phyloP scores from a whole-genome alignment of 1,140 invertebrate species.

The Phenacoccus solenopsis region DNA sequence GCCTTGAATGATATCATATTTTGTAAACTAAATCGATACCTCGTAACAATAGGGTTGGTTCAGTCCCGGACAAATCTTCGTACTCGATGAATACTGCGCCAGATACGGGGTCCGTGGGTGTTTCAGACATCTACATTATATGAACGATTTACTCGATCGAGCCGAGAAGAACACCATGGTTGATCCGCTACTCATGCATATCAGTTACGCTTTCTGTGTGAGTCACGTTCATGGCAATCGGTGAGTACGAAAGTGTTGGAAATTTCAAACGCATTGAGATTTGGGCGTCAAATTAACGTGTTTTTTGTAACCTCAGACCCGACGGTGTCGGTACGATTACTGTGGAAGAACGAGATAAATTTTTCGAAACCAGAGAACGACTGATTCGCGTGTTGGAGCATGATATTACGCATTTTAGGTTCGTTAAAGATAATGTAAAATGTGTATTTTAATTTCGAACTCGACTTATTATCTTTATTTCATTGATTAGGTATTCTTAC shows the following conservation, averaged over 20 bases:
- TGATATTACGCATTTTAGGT: slow-evolving; percentile 98
- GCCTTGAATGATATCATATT: not conserved
- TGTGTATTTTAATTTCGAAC: too few species aligned
- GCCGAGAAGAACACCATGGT: slow-evolving; percentile 92
- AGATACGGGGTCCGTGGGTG: slow-evolving; percentile 94
- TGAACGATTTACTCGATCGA: slow-evolving; percentile 88
- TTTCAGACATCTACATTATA: slow-evolving; percentile 88
- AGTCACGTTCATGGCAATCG: slow-evolving; percentile 96
- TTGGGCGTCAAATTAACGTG: too few species aligned
- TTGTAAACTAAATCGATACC: not conserved
- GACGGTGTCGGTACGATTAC: slow-evolving; percentile 97
- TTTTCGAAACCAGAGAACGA: slow-evolving; percentile 92
- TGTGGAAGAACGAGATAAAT: slow-evolving; percentile 94
- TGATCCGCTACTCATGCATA: slow-evolving; percentile 96
- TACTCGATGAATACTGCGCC: slow-evolving; percentile 96
- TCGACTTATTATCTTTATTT: not conserved
- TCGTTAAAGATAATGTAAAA: slow-evolving; percentile 25
- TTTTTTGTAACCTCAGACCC: slow-evolving; percentile 48
- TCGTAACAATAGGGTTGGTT: slow-evolving; percentile 81
- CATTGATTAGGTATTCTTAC: slow-evolving; percentile 71
- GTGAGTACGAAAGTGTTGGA: slow-evolving; percentile 46
- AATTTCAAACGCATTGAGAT: too few species aligned
- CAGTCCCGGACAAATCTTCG: slow-evolving; percentile 95
- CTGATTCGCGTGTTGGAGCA: slow-evolving; percentile 84
- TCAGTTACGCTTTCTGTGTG: slow-evolving; percentile 97